Evolutionary conservation across 2,113 vertebrate species (phyloP).

Genomic region (Cavia aperea): DNA sequence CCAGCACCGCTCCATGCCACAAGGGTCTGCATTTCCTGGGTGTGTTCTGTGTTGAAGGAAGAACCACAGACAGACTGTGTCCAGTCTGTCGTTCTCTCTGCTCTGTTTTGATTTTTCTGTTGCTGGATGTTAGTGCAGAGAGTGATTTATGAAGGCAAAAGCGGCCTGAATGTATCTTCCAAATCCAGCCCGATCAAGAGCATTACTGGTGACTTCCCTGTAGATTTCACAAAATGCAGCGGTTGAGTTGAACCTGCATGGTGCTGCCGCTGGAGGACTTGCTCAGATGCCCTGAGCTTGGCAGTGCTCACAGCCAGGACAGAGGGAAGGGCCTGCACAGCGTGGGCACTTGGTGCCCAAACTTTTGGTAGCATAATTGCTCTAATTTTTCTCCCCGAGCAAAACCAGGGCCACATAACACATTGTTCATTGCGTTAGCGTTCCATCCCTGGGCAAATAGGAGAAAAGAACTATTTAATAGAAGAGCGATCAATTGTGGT

Average conservation of each 20-base stretch:
- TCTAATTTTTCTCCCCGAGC: background rate
- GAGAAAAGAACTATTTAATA: background rate
- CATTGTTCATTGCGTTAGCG: background rate
- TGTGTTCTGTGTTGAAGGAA: background rate
- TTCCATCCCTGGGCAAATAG: background rate
- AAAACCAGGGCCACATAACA: background rate
- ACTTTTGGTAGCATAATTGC: background rate
- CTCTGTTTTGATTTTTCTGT: background rate
- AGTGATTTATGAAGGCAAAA: background rate
- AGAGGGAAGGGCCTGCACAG: fast-evolving
- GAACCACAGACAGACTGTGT: background rate
- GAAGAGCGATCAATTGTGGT: background rate
- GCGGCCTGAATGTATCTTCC: background rate
- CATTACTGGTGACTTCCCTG: background rate
- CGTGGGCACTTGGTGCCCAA: fast-evolving
- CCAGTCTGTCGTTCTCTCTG: background rate
- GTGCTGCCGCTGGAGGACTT: background rate
- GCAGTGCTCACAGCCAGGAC: background rate
- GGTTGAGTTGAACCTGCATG: fast-evolving
- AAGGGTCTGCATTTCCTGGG: background rate
- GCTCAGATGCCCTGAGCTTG: too few relatives aligned
- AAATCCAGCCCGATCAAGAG: background rate
- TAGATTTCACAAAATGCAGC: background rate
- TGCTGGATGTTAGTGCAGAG: background rate
- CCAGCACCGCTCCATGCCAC: background rate